Conservation (phyloP, 2,113 vertebrate genomes). For the Ammodytes dubius region DNA sequence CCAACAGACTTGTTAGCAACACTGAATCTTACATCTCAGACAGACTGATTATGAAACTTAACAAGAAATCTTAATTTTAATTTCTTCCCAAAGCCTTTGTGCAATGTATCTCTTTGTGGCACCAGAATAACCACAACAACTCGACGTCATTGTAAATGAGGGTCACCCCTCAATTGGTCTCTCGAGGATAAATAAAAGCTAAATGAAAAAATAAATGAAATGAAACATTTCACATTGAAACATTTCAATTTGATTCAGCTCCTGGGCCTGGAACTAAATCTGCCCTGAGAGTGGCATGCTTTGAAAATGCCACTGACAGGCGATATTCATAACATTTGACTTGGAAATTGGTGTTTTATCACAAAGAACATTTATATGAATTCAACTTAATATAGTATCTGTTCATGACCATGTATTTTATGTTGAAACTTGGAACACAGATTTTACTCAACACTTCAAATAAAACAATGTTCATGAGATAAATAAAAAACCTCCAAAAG, state of each 20-base stretch:
- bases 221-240: neutral
- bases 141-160: too few species aligned
- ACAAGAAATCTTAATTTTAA: neutral
- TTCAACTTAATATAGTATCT: neutral
- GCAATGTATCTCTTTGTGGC: neutral
- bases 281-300: neutral
- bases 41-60: neutral
- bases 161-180: too few species aligned
- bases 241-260: neutral
- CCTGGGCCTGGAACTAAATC: neutral
- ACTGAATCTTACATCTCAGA: conserved; percentile 7
- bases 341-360: neutral
- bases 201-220: too few species aligned
- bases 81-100: neutral
- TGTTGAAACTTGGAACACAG: neutral
- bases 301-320: neutral
- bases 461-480: neutral
- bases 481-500: neutral
- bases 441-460: neutral
- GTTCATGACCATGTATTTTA: neutral
- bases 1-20: conserved; percentile 6
- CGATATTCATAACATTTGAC: neutral
- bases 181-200: too few species aligned
- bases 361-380: neutral
- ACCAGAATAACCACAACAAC: neutral